Evolutionary conservation across 2,113 vertebrate species (phyloP), one percentile per base, ranked within the genome.

Genomic region (Megaptera novaeangliae): DNA sequence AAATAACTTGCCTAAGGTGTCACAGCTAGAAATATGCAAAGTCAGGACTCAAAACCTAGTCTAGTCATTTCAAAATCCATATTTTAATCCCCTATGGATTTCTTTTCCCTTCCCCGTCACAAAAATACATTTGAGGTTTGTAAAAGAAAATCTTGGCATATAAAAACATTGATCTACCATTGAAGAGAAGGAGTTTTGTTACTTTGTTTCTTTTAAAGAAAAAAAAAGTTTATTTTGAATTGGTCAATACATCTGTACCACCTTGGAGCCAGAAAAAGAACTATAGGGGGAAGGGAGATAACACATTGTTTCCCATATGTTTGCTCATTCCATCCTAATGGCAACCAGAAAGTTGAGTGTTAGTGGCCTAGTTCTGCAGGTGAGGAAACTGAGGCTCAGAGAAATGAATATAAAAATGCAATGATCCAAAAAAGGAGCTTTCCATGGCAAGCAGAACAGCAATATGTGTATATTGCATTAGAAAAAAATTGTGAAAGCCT

Each of bases 341-440:
- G 78, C 55, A 72, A 39, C 36, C n/a, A 86, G 55, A 36, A 95
- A n/a, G 27, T 20, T 59, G 41, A 36, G 12, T 91, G 61, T 84
- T 63, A 83, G 25, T 81, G 64, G 55, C 57, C 46, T 44, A 92
- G 4, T 31, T 85, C 66, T 25, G 11, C 59, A 78, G 69, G 46
- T 59, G 27, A 94, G 61, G 41, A 95, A 96, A 96, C 91, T 57
- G 83, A 96, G 77, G 29, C 49, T 89, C n/a, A 13, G 4, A 91
- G 25, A 94, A 13, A 66, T n/a, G 7, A 91, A 55, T 31, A 66
- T 34, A 41, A 81, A 91, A 75, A 86, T 34, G 18, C 15, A 74
- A 23, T 31, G 15, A 83, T 64, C 83, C 34, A 36, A 81, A 64
- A 88, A 59, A 81, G 36, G 34, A 52, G 25, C 0, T 52, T 81